Evolutionary conservation across 2,888 invertebrate genomes (phyloP).

Genomic region (Byasa hedistus): DNA sequence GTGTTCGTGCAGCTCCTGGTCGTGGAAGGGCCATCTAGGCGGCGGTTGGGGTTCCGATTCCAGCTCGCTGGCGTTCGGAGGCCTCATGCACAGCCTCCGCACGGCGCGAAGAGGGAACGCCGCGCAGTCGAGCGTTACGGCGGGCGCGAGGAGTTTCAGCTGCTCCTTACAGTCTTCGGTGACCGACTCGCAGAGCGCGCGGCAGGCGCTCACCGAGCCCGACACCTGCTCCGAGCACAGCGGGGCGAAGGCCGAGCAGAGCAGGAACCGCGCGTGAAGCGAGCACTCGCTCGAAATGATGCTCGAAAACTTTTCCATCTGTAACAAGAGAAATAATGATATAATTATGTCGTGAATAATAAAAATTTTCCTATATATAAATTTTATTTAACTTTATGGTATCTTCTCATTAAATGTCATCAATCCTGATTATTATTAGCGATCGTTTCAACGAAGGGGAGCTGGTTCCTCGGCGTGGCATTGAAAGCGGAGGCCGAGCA

Average conservation of each 20-base stretch:
- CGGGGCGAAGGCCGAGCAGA: slow-evolving; percentile 94
- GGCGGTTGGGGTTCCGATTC: slow-evolving; percentile 67
- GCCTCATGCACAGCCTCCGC: slow-evolving; percentile 88
- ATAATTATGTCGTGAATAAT: neutral
- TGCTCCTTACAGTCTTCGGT: slow-evolving; percentile 85
- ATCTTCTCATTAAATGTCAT: slow-evolving; percentile 3
- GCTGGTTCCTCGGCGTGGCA: slow-evolving; percentile 34
- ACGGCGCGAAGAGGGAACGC: slow-evolving; percentile 87
- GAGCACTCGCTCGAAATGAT: slow-evolving; percentile 90
- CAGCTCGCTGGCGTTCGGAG: slow-evolving; percentile 70
- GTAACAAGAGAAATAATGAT: slow-evolving; percentile 60
- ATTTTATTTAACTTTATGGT: slow-evolving; percentile 10
- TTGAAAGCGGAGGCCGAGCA: slow-evolving; percentile 5
- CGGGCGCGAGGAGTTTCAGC: slow-evolving; percentile 85
- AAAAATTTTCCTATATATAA: no score
- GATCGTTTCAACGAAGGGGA: slow-evolving; percentile 22
- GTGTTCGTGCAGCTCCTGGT: slow-evolving; percentile 54
- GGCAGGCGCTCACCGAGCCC: slow-evolving; percentile 91
- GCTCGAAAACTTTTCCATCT: slow-evolving; percentile 85
- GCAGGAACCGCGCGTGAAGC: slow-evolving; percentile 88
- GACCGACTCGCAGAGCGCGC: slow-evolving; percentile 90
- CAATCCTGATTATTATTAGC: slow-evolving; percentile 16
- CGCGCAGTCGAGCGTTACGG: slow-evolving; percentile 87
- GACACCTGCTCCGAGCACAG: slow-evolving; percentile 93
- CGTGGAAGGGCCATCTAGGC: slow-evolving; percentile 66